phyloP scores from a whole-genome alignment of 2,888 invertebrate species.

The Ophion obscuratus region DNA sequence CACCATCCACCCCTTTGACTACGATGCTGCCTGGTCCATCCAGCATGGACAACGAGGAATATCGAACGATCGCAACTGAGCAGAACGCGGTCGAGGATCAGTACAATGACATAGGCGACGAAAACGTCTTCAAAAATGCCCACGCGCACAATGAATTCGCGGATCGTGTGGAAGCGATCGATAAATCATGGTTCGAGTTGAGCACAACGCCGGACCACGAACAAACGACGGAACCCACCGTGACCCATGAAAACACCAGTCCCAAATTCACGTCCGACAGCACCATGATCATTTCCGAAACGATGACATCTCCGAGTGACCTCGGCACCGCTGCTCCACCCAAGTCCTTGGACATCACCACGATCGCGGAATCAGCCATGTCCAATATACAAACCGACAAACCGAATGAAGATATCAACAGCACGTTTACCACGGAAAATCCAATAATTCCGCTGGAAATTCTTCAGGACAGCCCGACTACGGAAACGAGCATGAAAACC shows the following conservation, averaged over 20 bases:
- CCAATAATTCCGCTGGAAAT: conserved; percentile 81
- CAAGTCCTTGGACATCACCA: conserved; percentile 42
- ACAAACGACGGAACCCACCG: conserved; percentile 41
- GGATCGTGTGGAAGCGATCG: conserved; percentile 28
- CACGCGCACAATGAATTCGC: conserved; percentile 60
- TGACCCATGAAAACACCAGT: conserved; percentile 45
- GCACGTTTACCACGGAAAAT: conserved; percentile 78
- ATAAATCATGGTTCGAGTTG: conserved; percentile 29
- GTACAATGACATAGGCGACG: conserved; percentile 81
- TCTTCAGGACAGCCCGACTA: conserved; percentile 79
- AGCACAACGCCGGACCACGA: conserved; percentile 19
- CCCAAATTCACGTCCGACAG: conserved; percentile 42
- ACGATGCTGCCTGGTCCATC: conserved; percentile 31
- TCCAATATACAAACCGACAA: conserved; percentile 63
- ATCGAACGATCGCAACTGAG: conserved; percentile 71
- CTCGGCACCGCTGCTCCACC: conserved; percentile 1
- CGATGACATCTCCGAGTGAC: conserved; percentile 40
- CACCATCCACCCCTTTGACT: conserved; percentile 54
- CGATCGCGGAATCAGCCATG: conserved; percentile 10
- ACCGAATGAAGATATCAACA: conserved; percentile 66
- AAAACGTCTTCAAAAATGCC: conserved; percentile 72
- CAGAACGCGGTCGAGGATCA: conserved; percentile 79
- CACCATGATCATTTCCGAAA: conserved; percentile 47
- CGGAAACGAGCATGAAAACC: conserved; percentile 71
- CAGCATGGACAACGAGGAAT: neutral